A percentile compares a stretch with the other conserved stretches of the same genome.
phyloP scores from a whole-genome alignment of 2,113 vertebrate species.

The Catharus fuscescens region DNA sequence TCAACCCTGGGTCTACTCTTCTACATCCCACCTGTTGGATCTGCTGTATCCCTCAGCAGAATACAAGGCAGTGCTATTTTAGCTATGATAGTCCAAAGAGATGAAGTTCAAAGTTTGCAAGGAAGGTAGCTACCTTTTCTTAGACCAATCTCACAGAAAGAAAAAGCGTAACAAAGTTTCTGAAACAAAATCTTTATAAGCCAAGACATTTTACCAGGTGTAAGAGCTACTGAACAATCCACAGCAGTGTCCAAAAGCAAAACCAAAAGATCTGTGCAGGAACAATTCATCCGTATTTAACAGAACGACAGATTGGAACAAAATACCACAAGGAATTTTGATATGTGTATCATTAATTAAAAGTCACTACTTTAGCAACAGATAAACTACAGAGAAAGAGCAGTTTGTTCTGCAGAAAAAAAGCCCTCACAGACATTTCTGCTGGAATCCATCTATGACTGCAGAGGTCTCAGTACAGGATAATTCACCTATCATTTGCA shows the following conservation, averaged over 20 bases:
- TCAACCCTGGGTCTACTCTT: background rate
- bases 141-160: background rate
- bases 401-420: background rate
- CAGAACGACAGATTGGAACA: background rate
- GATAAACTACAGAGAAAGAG: background rate
- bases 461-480: background rate
- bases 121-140: background rate
- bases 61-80: fast-evolving
- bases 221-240: background rate
- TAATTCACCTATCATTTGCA: background rate
- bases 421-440: background rate
- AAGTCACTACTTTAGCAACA: background rate
- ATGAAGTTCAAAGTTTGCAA: background rate
- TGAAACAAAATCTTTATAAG: background rate
- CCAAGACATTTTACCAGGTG: background rate
- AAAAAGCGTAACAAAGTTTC: background rate
- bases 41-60: background rate
- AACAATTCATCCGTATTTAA: background rate
- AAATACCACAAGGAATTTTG: background rate
- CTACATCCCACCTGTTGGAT: background rate
- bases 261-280: background rate
- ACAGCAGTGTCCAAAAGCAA: background rate
- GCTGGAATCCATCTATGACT: background rate
- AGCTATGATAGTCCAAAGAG: background rate
- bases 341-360: background rate